Evolutionary conservation across 2,113 vertebrate genomes (phyloP), one percentile per base, ranked within the genome.

Genomic region (Lampris incognitus): DNA sequence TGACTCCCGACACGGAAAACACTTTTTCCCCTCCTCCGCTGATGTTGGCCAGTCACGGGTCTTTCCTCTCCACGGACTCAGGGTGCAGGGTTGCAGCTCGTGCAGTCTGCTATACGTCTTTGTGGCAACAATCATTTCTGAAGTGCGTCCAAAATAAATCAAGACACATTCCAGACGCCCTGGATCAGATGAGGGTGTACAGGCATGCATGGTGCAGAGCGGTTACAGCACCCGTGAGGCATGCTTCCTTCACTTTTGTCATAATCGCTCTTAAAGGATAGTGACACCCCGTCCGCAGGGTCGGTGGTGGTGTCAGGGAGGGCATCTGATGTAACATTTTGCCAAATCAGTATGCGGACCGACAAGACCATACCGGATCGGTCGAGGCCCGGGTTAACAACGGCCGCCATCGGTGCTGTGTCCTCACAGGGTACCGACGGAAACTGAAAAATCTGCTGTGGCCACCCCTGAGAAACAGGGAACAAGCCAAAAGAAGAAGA

Each of bases 161-260:
- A 79, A 24, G 77, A 91, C 78, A 85, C 61, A 82, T 84, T 86
- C 76, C 87, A 86, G 85, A 88, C 80, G 83, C 78, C 86, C 81
- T 40, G 39, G 42, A 38, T 72, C 70, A 77, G 69, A 86, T 37
- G 46, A 42, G 63, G 50, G 42, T 42, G 48, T 5, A 40, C 57
- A 69, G 68, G 64, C 78, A 72, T 42, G 66, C 37, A 50, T 24
- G 51, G 39, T 48, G 9, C 11, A 51, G 46, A 59, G 46, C 54
- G 60, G 42, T 9, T 58, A 54, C n/a, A 38, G 73, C 73, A 75
- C 42, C 13, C 60, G 51, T 3, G 52, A 60, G 42, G 78, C 49
- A 54, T 40, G 3, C 49, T 49, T 38, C 58, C 83, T 54, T 50
- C 46, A 24, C 61, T 50, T 74, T 61, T 76, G 9, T 10, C 62